Evolutionary conservation across 1,140 invertebrate genomes (phyloP), one percentile per base, ranked within the genome.

Genomic region (Drosophila ambigua): DNA sequence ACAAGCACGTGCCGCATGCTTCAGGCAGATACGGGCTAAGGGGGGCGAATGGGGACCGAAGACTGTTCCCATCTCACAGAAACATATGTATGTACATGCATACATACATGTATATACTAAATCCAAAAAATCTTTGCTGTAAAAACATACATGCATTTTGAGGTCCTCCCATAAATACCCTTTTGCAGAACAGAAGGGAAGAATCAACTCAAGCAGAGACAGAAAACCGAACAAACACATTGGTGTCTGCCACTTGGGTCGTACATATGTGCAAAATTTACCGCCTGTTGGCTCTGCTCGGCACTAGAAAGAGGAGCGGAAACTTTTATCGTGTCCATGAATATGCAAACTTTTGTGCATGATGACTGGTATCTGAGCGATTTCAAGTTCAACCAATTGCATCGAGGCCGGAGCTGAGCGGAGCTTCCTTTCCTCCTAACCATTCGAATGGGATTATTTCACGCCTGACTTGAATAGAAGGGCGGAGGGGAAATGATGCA

Each of bases 241-340:
- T 69, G 50, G 45, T 49, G 52, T 35, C 43, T 50, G 51, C 50
- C 48, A 72, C 20, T 73, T 58, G 53, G 41, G 72, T 46, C 72
- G 31, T 31, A 31, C 2, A 79, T 82, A 79, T 87, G 83, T 88
- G 83, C 77, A 77, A 71, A 49, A 73, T 79, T 69, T 68, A 59
- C 39, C 60, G 54, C 66, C 62, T 15, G 52, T 69, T 84, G 58
- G 45, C 72, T 31, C 26, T 72, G 54, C 20, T 48, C 44, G 45
- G 11, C 31, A 58, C 54, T 48, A 39, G 72, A 57, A 44, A 49
- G n/a, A 8, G 24, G 5, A 50, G 41, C 5, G 35, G 6, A 52
- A 41, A 28, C 7, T 13, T 45, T 74, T 59, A 35, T 16, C 60
- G 48, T 51, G 31, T 51, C 35, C 71, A 51, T 59, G 51, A 62